Percentiles rank a stretch among this genome's conserved stretches.
phyloP scores from a whole-genome alignment of 2,888 invertebrate genomes.

The Brachyptera risi region DNA sequence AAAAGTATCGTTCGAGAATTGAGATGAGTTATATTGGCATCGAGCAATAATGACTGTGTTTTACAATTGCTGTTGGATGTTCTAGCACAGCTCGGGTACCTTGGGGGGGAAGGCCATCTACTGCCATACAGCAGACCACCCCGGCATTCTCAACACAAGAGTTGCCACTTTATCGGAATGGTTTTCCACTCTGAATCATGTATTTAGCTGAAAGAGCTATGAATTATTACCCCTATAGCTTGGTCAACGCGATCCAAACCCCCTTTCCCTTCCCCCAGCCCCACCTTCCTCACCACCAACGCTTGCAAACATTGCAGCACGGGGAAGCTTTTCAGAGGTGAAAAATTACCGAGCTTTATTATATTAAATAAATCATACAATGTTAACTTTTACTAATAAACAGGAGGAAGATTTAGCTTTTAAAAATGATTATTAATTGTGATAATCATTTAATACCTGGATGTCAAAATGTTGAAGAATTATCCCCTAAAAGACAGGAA shows the following conservation, averaged over 20 bases:
- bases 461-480: no score
- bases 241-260: no score
- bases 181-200: constrained; percentile 31
- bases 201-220: constrained; percentile 32
- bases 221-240: constrained; percentile 19
- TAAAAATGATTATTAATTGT: no score
- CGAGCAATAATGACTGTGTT: no score
- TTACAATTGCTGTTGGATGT: no score
- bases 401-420: not conserved
- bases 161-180: constrained; percentile 33
- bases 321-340: not conserved
- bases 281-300: not conserved
- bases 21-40: no score
- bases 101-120: not conserved
- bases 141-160: constrained; percentile 30
- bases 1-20: no score
- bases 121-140: no score
- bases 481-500: no score
- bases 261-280: not conserved
- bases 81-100: no score
- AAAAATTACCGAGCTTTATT: not conserved
- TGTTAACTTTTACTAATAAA: not conserved
- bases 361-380: not conserved
- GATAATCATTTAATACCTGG: no score
- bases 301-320: not conserved